Conservation (phyloP, 2,113 vertebrate genomes). For the Elachura formosa region DNA sequence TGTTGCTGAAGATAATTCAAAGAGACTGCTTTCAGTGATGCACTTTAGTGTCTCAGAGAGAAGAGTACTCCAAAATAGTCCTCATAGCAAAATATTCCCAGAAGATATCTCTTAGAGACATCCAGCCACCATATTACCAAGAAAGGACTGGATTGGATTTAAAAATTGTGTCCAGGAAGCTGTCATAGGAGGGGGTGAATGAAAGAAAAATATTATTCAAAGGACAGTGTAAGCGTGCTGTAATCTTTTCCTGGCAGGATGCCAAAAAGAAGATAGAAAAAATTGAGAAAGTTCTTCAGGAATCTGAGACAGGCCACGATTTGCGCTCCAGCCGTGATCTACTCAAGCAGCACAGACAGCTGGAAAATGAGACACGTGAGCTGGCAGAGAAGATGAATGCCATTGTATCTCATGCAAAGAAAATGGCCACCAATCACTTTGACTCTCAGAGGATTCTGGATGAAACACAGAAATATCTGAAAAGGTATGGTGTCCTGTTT, state of each 20-base stretch:
- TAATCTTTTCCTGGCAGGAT: slow-evolving; percentile 67
- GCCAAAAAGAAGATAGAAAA: slow-evolving; percentile 82
- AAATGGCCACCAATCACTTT: slow-evolving; percentile 80
- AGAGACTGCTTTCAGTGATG: background rate
- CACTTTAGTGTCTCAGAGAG: background rate
- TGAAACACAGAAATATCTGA: slow-evolving; percentile 80
- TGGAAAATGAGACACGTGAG: slow-evolving; percentile 79
- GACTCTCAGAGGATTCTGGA: slow-evolving; percentile 77
- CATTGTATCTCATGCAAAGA: slow-evolving; percentile 75
- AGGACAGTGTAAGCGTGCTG: background rate
- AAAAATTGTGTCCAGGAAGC: background rate
- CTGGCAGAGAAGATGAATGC: slow-evolving; percentile 83
- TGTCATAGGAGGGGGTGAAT: background rate
- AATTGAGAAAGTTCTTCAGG: slow-evolving; percentile 79
- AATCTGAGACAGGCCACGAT: slow-evolving; percentile 75
- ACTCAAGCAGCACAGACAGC: slow-evolving; percentile 78
- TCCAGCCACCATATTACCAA: background rate
- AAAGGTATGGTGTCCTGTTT: slow-evolving; percentile 60
- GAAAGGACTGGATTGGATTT: background rate
- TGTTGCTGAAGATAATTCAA: background rate
- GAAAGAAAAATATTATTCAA: background rate
- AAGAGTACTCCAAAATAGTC: background rate
- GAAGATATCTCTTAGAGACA: background rate
- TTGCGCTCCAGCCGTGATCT: slow-evolving; percentile 78
- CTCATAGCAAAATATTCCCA: background rate